Conservation (phyloP, 2,888 invertebrate genomes). For the Eristalinus aeneus region DNA sequence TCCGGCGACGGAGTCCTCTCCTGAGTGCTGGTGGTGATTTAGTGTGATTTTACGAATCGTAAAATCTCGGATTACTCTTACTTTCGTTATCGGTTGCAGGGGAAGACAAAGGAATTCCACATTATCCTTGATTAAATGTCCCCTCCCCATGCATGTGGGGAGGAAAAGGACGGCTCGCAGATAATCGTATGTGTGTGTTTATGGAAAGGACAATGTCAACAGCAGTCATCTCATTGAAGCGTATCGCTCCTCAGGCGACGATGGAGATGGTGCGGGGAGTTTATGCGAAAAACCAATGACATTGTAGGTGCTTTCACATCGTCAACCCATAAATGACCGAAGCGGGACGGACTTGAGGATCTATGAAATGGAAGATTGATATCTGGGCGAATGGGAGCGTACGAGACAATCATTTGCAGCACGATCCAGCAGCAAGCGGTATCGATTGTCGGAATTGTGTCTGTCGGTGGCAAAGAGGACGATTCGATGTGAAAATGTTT, state of each 20-base stretch:
- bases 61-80: slow-evolving; percentile 58
- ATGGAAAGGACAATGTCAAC: slow-evolving; percentile 25
- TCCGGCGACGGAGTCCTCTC: not conserved
- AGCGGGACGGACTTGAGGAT: not conserved
- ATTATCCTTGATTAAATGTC: slow-evolving; percentile 68
- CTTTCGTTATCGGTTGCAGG: slow-evolving; percentile 36
- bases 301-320: slow-evolving; percentile 8
- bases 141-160: not conserved
- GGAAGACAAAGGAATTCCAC: slow-evolving; percentile 58
- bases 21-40: slow-evolving; percentile 35
- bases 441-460: slow-evolving; percentile 39
- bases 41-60: slow-evolving; percentile 62
- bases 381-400: slow-evolving; percentile 32
- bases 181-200: not conserved
- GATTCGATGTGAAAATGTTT: not conserved
- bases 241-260: slow-evolving; percentile 22
- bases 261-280: not conserved
- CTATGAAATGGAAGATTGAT: slow-evolving; percentile 34
- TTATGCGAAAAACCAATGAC: slow-evolving; percentile 33
- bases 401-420: slow-evolving; percentile 37
- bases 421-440: slow-evolving; percentile 13
- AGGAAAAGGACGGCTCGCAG: not conserved
- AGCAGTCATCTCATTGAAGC: slow-evolving; percentile 38
- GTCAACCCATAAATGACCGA: not conserved
- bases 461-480: slow-evolving; percentile 4